Base-by-base conservation (phyloP, 92 coral and sea anemone genomes). In the Palythoa grandis region DNA sequence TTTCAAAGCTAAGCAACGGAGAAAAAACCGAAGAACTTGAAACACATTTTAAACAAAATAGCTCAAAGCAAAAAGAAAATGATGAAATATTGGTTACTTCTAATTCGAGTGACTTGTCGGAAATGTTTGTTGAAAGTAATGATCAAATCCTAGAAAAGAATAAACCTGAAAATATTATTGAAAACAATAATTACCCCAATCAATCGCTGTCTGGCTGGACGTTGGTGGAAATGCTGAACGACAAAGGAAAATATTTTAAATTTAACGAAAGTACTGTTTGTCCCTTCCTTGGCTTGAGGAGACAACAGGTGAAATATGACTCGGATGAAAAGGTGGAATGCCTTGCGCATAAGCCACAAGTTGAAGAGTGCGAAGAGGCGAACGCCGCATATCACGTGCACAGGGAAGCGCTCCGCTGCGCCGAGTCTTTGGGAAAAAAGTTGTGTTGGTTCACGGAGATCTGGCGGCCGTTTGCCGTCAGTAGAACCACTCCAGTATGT, bases 281-380 rank as follows among this genome's bases (percentile, higher is more conserved):
- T 61, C 98, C 98, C 1, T 94, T 40, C 38, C 72, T 88, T 85
- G 91, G 92, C 7, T 68, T 92, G 61, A 88, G 95, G 77, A 87
- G 88, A 69, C 53, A 70, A 11, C 29, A 9, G 47, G 20, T 35
- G 10, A 61, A 75, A 6, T 38, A 78, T 12, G 74, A 17, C 3
- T 35, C 3, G 23, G 72, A 11, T n/a, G 54, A 85, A 70, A 89
- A 93, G 20, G 93, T 86, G 3, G 70, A 74, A 68, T 94, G 98
- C 74, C 67, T 47, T 69, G 76, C 79, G 5, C 95, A 92, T 54
- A 73, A 53, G 70, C 76, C 88, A 4, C 68, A 60, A 7, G 90
- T 88, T 39, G 74, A 79, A 48, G 95, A 92, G 24, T 94, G 98
- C 74, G 66, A 91, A 79, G 82, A 77, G 74, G 95, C 98, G 5